Evolutionary conservation across 2,888 invertebrate species (phyloP).

Genomic region (Melanchra persicariae): DNA sequence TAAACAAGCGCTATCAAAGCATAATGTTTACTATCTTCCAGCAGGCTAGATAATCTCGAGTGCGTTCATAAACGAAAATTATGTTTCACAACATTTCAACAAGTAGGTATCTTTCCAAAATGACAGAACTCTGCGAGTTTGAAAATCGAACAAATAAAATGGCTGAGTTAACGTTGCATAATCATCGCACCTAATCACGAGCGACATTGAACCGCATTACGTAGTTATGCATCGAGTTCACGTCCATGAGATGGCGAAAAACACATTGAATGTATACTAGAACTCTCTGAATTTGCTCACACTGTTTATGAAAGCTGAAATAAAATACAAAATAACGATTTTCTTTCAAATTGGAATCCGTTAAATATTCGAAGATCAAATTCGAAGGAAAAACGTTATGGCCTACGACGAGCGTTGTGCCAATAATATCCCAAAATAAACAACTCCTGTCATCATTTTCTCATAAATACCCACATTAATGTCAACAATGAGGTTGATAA

Average conservation of each 20-base stretch:
- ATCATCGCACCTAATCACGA: constrained; percentile 65
- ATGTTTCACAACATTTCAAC: constrained; percentile 21
- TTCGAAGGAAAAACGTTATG: constrained; percentile 89
- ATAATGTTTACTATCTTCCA: constrained; percentile 23
- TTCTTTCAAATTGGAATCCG: constrained; percentile 85
- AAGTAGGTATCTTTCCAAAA: constrained; percentile 5
- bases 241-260: constrained; percentile 26
- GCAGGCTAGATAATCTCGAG: constrained; percentile 21
- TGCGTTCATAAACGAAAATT: constrained; percentile 25
- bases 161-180: constrained; percentile 64
- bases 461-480: constrained; percentile 41
- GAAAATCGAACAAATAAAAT: constrained; percentile 53
- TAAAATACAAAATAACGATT: constrained; percentile 66
- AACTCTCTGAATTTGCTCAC: constrained; percentile 21
- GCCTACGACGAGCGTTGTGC: constrained; percentile 77
- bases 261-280: constrained; percentile 5
- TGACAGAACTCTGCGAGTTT: constrained; percentile 9
- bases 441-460: constrained; percentile 42
- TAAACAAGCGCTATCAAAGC: constrained; percentile 29
- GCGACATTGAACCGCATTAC: constrained; percentile 66
- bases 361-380: constrained; percentile 89
- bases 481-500: constrained; percentile 32
- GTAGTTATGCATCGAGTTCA: constrained; percentile 54
- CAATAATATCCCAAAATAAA: constrained; percentile 50
- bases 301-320: constrained; percentile 33